Base-by-base conservation (phyloP, 1,140 invertebrate species). In the Micrasema longulum region DNA sequence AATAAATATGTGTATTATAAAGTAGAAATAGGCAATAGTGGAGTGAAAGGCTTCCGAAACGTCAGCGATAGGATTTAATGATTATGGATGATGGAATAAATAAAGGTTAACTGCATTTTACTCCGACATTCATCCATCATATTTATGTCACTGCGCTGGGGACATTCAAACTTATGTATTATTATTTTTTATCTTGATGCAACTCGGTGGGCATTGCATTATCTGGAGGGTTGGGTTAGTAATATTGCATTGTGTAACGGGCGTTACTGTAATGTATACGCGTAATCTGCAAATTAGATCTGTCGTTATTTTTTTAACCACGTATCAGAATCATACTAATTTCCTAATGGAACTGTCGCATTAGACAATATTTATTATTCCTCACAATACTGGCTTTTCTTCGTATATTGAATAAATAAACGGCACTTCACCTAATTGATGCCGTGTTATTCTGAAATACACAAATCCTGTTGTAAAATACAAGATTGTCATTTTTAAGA, bases 71-170 rank as follows among this genome's bases (percentile, higher is more conserved):
- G 66, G 52, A 68, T 68, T 69, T 70, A 41, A 70, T 53, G 55
- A 70, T 64, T 50, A 70, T 63, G 68, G 16, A 52, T 47, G 68
- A 70, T 70, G 38, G 68, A 70, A 74, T 74, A 75, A 75, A 71
- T 66, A 70, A 71, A 70, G 73, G 73, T 71, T 75, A 71, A 75
- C 70, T 75, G 73, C 73, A 75, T 57, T 75, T 75, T 71, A 12
- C n/a, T 26, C 23, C 22, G 70, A 50, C 52, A 53, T 23, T 20
- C 62, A 74, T 74, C 73, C 41, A 71, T 74, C 73, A 74, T 68
- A 41, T 55, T 63, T 63, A 65, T 36, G 66, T 60, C 64, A 64
- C 45, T 74, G 45, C 53, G 36, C 48, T 47, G 55, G 23, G 35
- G 26, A 35, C 48, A 41, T 60, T 60, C 14, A 31, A 31, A 31